Evolutionary conservation across 2,113 vertebrate species (phyloP), one percentile per base, ranked within the genome.

Genomic region (Bos taurus): DNA sequence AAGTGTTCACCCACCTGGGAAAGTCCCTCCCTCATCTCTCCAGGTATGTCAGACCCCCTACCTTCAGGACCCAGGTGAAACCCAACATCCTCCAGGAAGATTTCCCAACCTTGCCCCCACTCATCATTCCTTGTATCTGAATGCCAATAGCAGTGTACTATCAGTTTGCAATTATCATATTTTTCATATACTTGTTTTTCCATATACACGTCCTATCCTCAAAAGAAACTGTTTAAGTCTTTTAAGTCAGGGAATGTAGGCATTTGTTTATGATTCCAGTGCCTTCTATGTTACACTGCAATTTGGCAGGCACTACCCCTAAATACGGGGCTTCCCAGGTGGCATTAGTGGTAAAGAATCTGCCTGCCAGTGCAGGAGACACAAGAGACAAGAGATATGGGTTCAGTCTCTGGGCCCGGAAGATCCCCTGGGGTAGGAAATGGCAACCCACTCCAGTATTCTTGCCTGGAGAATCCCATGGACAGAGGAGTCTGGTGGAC

Each of bases 21-120:
- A 91, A 90, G 7, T 40, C n/a, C 80, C 62, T 59, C 33, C 6
- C 50, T 54, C 43, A 3, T n/a, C 50, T 87, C 36, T 57, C 21
- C 14, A 67, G 2, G 5, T 40, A 7, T 11, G 15, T 1, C 48
- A 88, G 46, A 13, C 36, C 30, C 7, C 7, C 89, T 33, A 12
- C 12, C 86, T 82, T 90, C 71, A 88, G 28, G 12, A 57, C 28
- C 43, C 57, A 92, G 10, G 40, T 74, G 33, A 96, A 94, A 93
- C 16, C 50, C 26, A 60, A 0, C 14, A 9, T 62, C 16, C 40
- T 19, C 26, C 46, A 85, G 3, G 28, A 60, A 93, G 54, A 10
- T 28, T 33, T 64, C 7, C 46, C 48, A 50, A 15, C 48, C 36
- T 71, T 43, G 10, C 3, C 17, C 52, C 9, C 21, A 40, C 15